Evolutionary conservation across 2,888 invertebrate genomes (phyloP).

Genomic region (Limnephilus rhombicus): DNA sequence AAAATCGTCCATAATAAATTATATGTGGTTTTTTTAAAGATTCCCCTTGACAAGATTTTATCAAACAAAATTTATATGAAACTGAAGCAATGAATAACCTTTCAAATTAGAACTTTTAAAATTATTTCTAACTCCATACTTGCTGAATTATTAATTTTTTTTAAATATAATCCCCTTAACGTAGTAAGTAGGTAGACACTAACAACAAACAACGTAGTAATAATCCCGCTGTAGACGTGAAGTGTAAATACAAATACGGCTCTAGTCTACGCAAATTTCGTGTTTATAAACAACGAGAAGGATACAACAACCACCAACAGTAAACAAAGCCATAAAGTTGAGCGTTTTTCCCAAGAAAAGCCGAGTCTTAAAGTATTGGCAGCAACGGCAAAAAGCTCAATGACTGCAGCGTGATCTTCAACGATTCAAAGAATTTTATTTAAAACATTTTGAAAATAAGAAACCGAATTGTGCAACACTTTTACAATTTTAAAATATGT

Average conservation of each 20-base stretch:
- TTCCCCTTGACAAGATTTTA: neutral
- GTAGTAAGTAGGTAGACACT: neutral
- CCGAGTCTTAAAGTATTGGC: neutral
- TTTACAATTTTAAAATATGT: no score
- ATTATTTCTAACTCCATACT: no score
- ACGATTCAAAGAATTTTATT: neutral
- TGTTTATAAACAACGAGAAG: neutral
- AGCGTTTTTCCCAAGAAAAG: neutral
- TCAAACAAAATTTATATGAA: neutral
- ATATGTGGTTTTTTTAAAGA: neutral
- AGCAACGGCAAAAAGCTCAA: neutral
- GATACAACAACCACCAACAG: neutral
- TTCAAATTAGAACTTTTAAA: neutral
- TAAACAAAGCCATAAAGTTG: conserved; percentile 6
- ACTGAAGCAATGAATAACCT: neutral
- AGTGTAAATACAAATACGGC: neutral
- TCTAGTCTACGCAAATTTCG: neutral
- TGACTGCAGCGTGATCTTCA: neutral
- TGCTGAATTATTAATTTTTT: no score
- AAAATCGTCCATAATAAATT: neutral
- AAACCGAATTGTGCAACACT: neutral
- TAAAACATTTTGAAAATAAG: neutral
- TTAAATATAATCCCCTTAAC: no score
- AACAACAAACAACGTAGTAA: neutral
- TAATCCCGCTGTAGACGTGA: neutral